Conservation (phyloP, 2,797 vertebrate species). For the Pipistrellus nathusii region DNA sequence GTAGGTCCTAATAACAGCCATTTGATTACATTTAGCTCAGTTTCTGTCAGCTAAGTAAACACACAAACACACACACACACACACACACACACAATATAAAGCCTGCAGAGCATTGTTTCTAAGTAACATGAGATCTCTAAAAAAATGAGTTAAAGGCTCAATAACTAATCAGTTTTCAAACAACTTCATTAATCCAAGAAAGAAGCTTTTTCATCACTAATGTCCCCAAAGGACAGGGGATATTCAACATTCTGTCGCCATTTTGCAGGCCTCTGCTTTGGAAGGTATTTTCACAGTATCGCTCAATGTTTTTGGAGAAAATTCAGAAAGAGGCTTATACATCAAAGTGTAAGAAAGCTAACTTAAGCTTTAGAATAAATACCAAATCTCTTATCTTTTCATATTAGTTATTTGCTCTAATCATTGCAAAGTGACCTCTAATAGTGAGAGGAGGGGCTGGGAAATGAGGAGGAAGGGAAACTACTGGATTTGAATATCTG, state of each 20-base stretch:
- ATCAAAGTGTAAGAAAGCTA: slow-evolving; percentile 86
- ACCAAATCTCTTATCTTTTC: slow-evolving; percentile 87
- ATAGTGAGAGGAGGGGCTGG: slow-evolving; percentile 65
- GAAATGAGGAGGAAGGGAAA: slow-evolving; percentile 65
- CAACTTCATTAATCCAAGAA: slow-evolving; percentile 71
- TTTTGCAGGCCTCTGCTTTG: slow-evolving; percentile 81
- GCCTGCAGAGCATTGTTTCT: slow-evolving; percentile 61
- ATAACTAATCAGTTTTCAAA: slow-evolving; percentile 77
- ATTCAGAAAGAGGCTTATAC: slow-evolving; percentile 86
- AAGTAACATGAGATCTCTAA: slow-evolving; percentile 77
- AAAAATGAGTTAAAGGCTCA: slow-evolving; percentile 71
- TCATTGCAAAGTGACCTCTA: slow-evolving; percentile 82
- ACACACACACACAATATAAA: neutral
- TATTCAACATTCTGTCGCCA: slow-evolving; percentile 76
- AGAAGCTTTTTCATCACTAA: slow-evolving; percentile 72
- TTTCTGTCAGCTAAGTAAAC: slow-evolving; percentile 55
- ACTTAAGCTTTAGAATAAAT: slow-evolving; percentile 88
- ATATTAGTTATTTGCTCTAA: slow-evolving; percentile 86
- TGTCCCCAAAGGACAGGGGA: slow-evolving; percentile 63
- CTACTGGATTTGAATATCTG: slow-evolving; percentile 61
- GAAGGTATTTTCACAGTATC: slow-evolving; percentile 80
- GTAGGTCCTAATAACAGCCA: slow-evolving; percentile 31
- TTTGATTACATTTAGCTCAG: slow-evolving; percentile 64
- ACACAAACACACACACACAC: neutral
- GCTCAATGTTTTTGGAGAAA: slow-evolving; percentile 81